phyloP scores from a whole-genome alignment of 2,113 vertebrate species.

The Melanocharis versteri region DNA sequence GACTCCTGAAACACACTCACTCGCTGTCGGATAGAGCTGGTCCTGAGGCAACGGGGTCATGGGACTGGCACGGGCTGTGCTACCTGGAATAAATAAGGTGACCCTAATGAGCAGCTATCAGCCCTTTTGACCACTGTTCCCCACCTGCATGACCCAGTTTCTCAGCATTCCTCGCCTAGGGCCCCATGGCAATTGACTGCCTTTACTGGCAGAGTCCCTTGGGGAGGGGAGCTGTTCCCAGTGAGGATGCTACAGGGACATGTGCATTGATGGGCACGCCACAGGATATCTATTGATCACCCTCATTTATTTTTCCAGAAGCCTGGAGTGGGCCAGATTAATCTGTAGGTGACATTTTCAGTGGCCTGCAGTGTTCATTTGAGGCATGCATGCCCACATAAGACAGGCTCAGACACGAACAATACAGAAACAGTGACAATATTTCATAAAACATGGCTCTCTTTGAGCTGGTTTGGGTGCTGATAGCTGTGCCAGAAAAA shows the following conservation, averaged over 20 bases:
- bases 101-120: background rate
- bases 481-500: background rate
- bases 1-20: background rate
- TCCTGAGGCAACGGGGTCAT: background rate
- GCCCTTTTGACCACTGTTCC: background rate
- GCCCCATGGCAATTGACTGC: background rate
- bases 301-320: background rate
- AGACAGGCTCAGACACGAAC: background rate
- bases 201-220: background rate
- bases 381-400: background rate
- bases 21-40: accelerated
- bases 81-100: background rate
- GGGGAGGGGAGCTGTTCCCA: background rate
- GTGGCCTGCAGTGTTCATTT: background rate
- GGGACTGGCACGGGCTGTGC: background rate
- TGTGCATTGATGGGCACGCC: background rate
- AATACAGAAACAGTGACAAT: background rate
- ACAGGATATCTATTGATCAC: background rate
- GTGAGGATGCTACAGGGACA: background rate
- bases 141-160: background rate
- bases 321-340: background rate
- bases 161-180: background rate
- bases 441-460: background rate
- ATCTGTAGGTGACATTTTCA: slow-evolving; percentile 15
- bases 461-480: background rate